Conservation (phyloP, 2,888 invertebrate genomes). For the Cephus spinipes region DNA sequence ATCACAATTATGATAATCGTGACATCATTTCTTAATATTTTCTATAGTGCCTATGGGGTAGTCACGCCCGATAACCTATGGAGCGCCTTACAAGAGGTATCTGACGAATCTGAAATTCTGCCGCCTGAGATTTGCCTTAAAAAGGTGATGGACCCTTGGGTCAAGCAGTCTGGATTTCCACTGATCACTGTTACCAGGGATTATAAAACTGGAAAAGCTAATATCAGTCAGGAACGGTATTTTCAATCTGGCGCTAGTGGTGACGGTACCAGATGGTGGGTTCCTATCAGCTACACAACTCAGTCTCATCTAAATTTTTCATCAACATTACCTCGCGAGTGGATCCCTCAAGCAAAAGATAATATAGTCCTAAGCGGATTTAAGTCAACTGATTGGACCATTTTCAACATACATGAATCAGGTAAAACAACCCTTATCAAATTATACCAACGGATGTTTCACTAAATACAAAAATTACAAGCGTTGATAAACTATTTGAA, state of each 20-base stretch:
- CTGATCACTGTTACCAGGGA: constrained; percentile 71
- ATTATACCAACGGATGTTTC: neutral
- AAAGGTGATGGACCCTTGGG: constrained; percentile 70
- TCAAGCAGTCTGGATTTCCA: constrained; percentile 76
- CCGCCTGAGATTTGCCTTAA: constrained; percentile 59
- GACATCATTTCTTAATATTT: neutral
- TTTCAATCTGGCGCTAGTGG: no score
- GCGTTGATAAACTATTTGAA: neutral
- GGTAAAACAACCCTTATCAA: constrained; percentile 65
- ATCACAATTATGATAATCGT: no score
- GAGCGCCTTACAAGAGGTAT: constrained; percentile 16
- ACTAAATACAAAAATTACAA: neutral
- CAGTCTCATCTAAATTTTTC: constrained; percentile 26
- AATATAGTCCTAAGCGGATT: constrained; percentile 26
- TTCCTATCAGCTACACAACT: constrained; percentile 49
- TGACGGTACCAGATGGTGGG: constrained; percentile 41
- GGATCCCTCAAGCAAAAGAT: constrained; percentile 25
- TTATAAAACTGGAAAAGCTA: constrained; percentile 65
- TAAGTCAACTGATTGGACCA: constrained; percentile 69
- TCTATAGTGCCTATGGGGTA: constrained; percentile 43
- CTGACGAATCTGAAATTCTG: constrained; percentile 16
- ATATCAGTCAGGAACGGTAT: constrained; percentile 66
- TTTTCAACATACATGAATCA: constrained; percentile 73
- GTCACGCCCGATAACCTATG: constrained; percentile 70
- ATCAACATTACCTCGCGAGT: constrained; percentile 28